Base-by-base conservation (phyloP, 2,888 invertebrate species). In the Heliconius ethilla region DNA sequence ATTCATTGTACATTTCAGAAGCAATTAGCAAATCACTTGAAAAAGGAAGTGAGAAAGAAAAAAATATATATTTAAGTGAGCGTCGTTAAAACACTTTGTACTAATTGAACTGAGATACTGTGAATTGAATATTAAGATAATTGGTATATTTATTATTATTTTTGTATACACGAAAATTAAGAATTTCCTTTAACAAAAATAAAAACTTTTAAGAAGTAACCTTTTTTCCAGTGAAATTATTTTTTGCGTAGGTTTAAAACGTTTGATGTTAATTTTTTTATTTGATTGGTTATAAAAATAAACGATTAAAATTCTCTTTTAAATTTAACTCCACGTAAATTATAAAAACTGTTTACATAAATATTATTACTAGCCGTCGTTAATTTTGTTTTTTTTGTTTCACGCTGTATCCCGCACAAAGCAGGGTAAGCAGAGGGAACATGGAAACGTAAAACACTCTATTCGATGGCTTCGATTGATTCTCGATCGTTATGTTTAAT, bases 1-100 rank as follows among this genome's bases (percentile, higher is more conserved):
- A 55, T 55, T 63, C 2, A 25, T 62, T 62, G 13, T 63, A 27
- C 27, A 63, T 63, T 27, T 27, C 63, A 63, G 40, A 67, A 40
- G 11, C 67, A 67, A 67, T 67, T 67, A 67, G 37, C 67, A 67
- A 67, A 67, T 67, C 37, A 67, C 15, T 67, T 22, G 25, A 40
- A 13, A n/a, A 67, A 67, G n/a, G n/a, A 67, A 67, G 67, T 67
- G 67, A 67, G 37, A 67, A 40, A 37, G 13, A 18, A 67, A n/a
- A 40, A 66, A 66, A 66, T 10, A 22, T 27, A 11, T 63, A 63
- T 63, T 33, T 65, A 67, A 67, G n/a, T 37, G 11, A 67, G n/a
- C 67, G 11, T 67, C 67, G 67, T n/a, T 67, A n/a, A 67, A 40
- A 67, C 33, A 22, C n/a, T 67, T 67, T n/a, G 40, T 15, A n/a